Percentiles rank a stretch among this genome's conserved stretches.
These are phyloP conservation scores for Amorpha juglandis DNA, from an alignment of 2,888 invertebrate genomes.

Conservation along the genomic window DNA sequence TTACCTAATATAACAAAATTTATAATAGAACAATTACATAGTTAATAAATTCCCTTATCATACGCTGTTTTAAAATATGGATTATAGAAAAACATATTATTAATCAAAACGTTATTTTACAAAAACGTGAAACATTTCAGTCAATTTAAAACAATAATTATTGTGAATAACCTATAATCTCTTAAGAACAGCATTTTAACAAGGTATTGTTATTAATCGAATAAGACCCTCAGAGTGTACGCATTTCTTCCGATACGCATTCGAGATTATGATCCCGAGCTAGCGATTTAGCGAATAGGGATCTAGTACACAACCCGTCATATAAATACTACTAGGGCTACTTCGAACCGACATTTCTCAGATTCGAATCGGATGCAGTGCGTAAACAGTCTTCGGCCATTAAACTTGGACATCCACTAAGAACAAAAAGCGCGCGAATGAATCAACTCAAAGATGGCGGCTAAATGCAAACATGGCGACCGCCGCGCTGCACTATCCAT, in stretches of 20 bases:
- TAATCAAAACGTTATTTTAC: background rate
- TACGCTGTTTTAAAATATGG: background rate
- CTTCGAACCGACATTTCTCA: no score
- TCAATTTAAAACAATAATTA: background rate
- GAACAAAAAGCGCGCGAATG: conserved; percentile 39
- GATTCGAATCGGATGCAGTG: no score
- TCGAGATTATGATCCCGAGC: no score
- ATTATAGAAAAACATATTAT: background rate
- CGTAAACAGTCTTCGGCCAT: background rate
- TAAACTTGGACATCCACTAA: conserved; percentile 13
- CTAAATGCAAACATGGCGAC: conserved; percentile 47
- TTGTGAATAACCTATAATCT: conserved; percentile 2
- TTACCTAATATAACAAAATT: background rate
- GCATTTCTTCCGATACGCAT: no score
- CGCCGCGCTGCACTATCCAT: conserved; percentile 48
- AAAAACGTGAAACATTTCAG: background rate
- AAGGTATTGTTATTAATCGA: no score
- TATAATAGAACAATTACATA: no score
- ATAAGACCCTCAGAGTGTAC: no score
- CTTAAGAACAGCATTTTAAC: no score
- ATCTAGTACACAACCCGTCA: no score
- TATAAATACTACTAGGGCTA: no score
- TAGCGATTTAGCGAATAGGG: no score
- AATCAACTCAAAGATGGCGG: conserved; percentile 53
- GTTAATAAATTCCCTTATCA: background rate